Evolutionary conservation across 2,797 vertebrate species (phyloP).

Genomic region (Morus bassanus): DNA sequence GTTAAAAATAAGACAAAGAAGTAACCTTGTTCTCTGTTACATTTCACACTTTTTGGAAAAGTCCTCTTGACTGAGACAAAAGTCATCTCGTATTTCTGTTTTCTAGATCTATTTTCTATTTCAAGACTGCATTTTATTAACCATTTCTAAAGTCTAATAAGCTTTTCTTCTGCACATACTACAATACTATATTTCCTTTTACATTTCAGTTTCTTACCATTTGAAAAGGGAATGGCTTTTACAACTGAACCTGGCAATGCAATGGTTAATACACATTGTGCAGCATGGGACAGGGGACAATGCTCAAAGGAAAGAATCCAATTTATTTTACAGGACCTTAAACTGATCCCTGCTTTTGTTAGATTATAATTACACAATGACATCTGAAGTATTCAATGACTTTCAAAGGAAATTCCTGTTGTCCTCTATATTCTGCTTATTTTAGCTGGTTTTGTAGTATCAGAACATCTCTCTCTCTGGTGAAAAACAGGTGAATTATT

Average conservation of each 20-base stretch:
- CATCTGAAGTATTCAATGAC: neutral
- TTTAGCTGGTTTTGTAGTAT: neutral
- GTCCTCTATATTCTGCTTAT: neutral
- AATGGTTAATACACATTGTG: neutral
- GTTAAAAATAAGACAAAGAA: neutral
- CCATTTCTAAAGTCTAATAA: neutral
- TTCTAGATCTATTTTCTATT: neutral
- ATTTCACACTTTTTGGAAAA: constrained; percentile 18
- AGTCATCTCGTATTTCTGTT: neutral
- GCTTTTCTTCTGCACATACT: neutral
- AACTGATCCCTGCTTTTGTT: neutral
- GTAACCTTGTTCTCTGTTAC: neutral
- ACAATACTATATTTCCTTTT: neutral
- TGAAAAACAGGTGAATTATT: neutral
- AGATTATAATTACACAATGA: neutral
- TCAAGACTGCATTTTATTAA: neutral
- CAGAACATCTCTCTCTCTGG: neutral
- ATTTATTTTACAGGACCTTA: neutral
- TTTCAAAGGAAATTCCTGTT: neutral
- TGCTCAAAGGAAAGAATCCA: neutral
- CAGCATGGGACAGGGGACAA: neutral
- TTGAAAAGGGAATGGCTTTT: neutral
- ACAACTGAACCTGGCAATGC: neutral
- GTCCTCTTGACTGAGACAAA: neutral
- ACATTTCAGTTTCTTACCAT: neutral